Conservation (phyloP, 1,140 invertebrate species). For the Laodelphax striatellus region DNA sequence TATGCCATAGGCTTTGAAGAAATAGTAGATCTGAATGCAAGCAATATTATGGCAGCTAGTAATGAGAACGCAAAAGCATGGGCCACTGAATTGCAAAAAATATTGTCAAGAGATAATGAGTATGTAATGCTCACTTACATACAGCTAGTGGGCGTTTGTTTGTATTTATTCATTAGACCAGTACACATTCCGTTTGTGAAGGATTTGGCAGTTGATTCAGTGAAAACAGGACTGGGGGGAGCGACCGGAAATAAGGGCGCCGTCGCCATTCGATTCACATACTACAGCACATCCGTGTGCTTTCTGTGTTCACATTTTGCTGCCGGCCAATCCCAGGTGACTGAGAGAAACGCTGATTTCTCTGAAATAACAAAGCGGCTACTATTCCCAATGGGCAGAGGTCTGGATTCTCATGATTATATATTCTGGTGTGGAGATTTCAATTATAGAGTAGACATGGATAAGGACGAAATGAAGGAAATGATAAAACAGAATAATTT, state of each 20-base stretch:
- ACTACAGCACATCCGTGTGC: constrained; percentile 87
- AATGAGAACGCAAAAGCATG: constrained; percentile 89
- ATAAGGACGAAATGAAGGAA: constrained; percentile 88
- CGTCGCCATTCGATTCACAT: constrained; percentile 83
- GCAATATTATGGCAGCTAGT: constrained; percentile 93
- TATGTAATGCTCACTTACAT: constrained; percentile 91
- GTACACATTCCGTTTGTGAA: constrained; percentile 75
- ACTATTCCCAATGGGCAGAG: constrained; percentile 43
- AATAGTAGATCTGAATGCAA: constrained; percentile 97
- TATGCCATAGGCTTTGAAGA: constrained; percentile 98
- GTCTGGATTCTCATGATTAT: constrained; percentile 91
- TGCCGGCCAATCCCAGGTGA: constrained; percentile 25
- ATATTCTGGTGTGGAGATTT: constrained; percentile 99
- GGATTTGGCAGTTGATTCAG: constrained; percentile 87
- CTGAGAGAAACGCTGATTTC: constrained; percentile 92
- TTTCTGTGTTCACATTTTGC: constrained; percentile 33
- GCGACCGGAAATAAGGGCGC: constrained; percentile 65
- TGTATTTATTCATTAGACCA: constrained; percentile 88
- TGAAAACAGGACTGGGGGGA: constrained; percentile 96
- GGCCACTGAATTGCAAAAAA: constrained; percentile 90
- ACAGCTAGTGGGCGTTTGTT: constrained; percentile 94
- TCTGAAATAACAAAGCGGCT: constrained; percentile 81
- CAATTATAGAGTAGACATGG: constrained; percentile 95
- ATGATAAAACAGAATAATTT: constrained; percentile 69
- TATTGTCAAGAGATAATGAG: constrained; percentile 73